Evolutionary conservation across 2,797 vertebrate species (phyloP), one percentile per base, ranked within the genome.

Genomic region (Cossypha dichroa): DNA sequence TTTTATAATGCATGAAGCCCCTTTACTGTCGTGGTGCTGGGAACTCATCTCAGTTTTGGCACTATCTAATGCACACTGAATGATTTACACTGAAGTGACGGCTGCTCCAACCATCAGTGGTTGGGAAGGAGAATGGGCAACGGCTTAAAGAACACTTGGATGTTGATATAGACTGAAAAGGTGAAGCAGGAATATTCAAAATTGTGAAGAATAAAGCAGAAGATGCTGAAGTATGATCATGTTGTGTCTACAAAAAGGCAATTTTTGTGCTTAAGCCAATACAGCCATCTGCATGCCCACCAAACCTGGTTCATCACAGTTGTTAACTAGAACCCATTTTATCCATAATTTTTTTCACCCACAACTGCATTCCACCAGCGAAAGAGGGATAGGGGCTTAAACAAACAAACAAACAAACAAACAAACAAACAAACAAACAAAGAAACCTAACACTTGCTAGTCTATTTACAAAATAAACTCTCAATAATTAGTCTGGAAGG

Each of bases 51-150:
- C 33, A 38, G 6, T 16, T 33, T 6, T 76, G 45, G 9, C 26
- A 58, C 3, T 54, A 3, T 36, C 25, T 51, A 55, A 38, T 5
- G 29, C 14, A 18, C 58, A 38, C 8, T 72, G 54, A 72, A 68
- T 29, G 52, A 52, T 38, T 78, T 38, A 23, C n/a, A 26, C 10
- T 10, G 19, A 86, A 56, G 48, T 33, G 22, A 21, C 2, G 22
- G 28, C 56, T 59, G 62, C 20, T 26, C 21, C 6, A 3, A n/a
- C 40, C 36, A 52, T 40, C 22, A 0, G 0, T 43, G 29, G 16
- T 10, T 86, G 28, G 51, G 48, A 66, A 77, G 12, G 7, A 55
- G 18, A 73, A 25, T 0, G 2, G 8, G 5, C 5, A 33, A 9
- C 20, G 8, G 22, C 26, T 18, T 34, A 58, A 76, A 36, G 16